These are phyloP conservation scores for Heliconius nattereri DNA, from an alignment of 1,140 invertebrate species.

Conservation along the genomic window DNA sequence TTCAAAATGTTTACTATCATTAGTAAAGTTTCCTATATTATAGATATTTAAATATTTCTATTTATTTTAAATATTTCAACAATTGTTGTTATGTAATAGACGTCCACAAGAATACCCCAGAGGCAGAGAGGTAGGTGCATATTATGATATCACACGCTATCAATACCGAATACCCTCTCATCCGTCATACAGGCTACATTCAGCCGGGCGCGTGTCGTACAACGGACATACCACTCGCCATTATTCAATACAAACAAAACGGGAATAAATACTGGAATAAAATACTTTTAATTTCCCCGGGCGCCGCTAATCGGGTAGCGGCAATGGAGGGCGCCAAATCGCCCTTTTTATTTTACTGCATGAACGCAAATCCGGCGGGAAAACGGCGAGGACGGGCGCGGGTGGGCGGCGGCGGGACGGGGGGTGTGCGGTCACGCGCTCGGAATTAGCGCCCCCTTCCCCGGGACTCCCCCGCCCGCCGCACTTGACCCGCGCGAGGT, in stretches of 20 bases:
- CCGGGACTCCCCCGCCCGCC: constrained; percentile 43
- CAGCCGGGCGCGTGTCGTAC: constrained; percentile 44
- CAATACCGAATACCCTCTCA: constrained; percentile 55
- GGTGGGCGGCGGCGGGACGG: constrained; percentile 22
- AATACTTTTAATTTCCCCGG: constrained; percentile 81
- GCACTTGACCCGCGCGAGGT: constrained; percentile 74
- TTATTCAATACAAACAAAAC: constrained; percentile 76
- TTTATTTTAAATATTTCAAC: no score
- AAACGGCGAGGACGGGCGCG: constrained; percentile 50
- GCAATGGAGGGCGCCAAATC: constrained; percentile 76
- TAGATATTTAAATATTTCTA: no score
- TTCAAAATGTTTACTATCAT: no score
- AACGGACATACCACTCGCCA: constrained; percentile 52
- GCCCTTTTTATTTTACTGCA: constrained; percentile 80
- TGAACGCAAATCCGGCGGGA: constrained; percentile 79
- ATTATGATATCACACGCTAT: constrained; percentile 43
- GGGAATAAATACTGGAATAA: constrained; percentile 78
- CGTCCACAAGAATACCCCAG: constrained; percentile 23
- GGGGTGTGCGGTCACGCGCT: constrained; percentile 68
- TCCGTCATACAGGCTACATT: constrained; percentile 36
- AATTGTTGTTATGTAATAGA: constrained; percentile 22
- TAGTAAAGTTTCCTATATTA: no score
- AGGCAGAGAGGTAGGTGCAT: constrained; percentile 19
- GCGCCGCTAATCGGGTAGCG: constrained; percentile 77
- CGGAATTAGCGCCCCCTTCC: constrained; percentile 62